Base-by-base conservation (phyloP, 2,888 invertebrate genomes). In the Pristionchus japonicus region DNA sequence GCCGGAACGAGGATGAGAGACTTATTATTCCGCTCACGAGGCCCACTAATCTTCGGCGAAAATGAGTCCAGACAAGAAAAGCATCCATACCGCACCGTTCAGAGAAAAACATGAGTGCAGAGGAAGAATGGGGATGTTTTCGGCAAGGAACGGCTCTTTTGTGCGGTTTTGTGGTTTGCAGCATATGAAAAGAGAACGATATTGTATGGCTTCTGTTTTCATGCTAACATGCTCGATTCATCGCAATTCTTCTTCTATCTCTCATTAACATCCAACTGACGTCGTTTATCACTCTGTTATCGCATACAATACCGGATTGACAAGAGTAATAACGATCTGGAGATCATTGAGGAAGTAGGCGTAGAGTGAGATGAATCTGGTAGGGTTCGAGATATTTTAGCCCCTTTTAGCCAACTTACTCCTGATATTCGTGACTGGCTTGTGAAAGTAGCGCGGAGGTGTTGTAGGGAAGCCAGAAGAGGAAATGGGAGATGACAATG, bases 381-480 rank as follows among this genome's bases (percentile, higher is more conserved):
- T 91, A 89, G 43, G 11, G 15, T 6, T 20, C 9, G 13, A 61
- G 52, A 57, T 57, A 57, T 57, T 57, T 20, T 57, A 11, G 52
- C 23, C 52, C 61, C 4, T 61, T 27, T 61, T 61, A 4, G 7
- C n/a, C 27, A 31, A 90, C 90, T 89, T 61, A 91, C 90, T 89
- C 88, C 84, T 92, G 90, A 37, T 90, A 57, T 15, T 89, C 89
- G n/a, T 88, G 88, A 64, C 91, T 92, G 84, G 93, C 89, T 84
- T 93, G 93, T 43, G 92, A 91, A 90, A 92, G 92, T 9, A 93
- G 87, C 6, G 93, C 92, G 43, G 92, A 91, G 17, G 92, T 86
- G 87, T 94, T 94, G 89, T 94, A 94, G 7, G 94, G 94, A 84
- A 93, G 91, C 94, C 94, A 94, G 88, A 93, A 91, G 57, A 94